Conservation (phyloP, 2,113 vertebrate genomes). For the Peromyscus leucopus region DNA sequence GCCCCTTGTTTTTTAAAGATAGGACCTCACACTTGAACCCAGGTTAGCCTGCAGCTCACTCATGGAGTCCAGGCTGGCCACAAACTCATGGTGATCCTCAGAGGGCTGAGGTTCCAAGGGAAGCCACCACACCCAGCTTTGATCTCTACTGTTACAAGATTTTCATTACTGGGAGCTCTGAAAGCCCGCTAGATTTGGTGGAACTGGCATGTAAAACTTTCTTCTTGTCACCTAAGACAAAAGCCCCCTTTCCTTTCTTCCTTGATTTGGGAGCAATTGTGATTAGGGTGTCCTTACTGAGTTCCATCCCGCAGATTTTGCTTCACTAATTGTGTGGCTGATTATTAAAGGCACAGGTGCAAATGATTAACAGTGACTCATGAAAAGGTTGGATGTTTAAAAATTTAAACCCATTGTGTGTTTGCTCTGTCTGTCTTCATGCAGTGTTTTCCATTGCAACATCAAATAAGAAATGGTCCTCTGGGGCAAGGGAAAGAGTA, state of each 20-base stretch:
- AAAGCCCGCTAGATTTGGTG: slow-evolving; percentile 7
- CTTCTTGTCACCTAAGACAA: slow-evolving; percentile 36
- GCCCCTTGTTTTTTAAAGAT: not conserved
- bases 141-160: slow-evolving; percentile 20
- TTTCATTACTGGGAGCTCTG: slow-evolving; percentile 1
- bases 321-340: slow-evolving; percentile 50
- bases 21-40: not conserved
- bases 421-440: slow-evolving; percentile 65
- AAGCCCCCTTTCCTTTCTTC: slow-evolving; percentile 1
- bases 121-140: not conserved
- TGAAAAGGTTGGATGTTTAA: slow-evolving; percentile 75
- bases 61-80: not conserved
- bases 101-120: not conserved
- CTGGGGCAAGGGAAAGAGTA: slow-evolving; percentile 51
- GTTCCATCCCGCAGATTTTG: slow-evolving; percentile 42
- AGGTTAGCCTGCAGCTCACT: not conserved
- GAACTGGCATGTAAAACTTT: slow-evolving; percentile 58
- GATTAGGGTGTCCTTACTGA: not conserved
- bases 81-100: not conserved
- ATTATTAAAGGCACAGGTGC: slow-evolving; percentile 66
- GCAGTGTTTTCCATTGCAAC: slow-evolving; percentile 66
- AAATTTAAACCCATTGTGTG: slow-evolving; percentile 58
- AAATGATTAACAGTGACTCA: slow-evolving; percentile 69
- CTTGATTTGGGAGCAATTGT: not conserved
- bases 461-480: slow-evolving; percentile 72